Evolutionary conservation across 64 coral and sea anemone species (phyloP).

Genomic region (Montipora capricornis): DNA sequence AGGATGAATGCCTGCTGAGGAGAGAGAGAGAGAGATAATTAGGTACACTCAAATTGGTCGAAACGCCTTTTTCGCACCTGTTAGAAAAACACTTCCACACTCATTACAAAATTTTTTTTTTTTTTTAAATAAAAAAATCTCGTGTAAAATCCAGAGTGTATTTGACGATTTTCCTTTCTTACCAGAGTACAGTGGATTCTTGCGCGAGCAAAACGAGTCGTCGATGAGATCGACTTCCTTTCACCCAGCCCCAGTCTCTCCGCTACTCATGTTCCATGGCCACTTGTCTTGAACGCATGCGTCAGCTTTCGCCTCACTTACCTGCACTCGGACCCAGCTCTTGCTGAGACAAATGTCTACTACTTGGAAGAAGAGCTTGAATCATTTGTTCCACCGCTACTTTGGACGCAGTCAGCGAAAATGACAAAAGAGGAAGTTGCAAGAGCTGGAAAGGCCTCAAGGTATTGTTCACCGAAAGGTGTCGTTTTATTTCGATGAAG

Average conservation of each 20-base stretch:
- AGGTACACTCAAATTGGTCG: no score
- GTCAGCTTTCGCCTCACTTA: constrained; percentile 36
- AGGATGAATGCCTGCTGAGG: no score
- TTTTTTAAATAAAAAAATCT: no score
- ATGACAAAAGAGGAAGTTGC: constrained; percentile 39
- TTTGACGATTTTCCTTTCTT: background rate
- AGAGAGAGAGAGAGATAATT: no score
- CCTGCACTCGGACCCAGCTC: constrained; percentile 50
- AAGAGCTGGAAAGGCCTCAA: background rate
- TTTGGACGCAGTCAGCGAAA: constrained; percentile 26
- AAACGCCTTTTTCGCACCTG: no score
- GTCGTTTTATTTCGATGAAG: no score
- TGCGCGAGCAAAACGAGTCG: constrained; percentile 9
- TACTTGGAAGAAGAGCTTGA: constrained; percentile 44
- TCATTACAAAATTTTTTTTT: no score
- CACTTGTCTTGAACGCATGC: constrained; percentile 66
- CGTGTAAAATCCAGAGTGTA: no score
- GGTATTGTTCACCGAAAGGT: background rate
- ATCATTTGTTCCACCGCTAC: constrained; percentile 33
- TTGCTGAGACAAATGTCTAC: constrained; percentile 44
- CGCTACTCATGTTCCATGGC: constrained; percentile 69
- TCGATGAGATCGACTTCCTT: constrained; percentile 45
- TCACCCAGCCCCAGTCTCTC: constrained; percentile 10
- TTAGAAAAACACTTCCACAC: no score
- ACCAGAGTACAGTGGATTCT: constrained; percentile 43